phyloP scores from a whole-genome alignment of 2,797 vertebrate genomes.

The Arnoldichthys spilopterus region DNA sequence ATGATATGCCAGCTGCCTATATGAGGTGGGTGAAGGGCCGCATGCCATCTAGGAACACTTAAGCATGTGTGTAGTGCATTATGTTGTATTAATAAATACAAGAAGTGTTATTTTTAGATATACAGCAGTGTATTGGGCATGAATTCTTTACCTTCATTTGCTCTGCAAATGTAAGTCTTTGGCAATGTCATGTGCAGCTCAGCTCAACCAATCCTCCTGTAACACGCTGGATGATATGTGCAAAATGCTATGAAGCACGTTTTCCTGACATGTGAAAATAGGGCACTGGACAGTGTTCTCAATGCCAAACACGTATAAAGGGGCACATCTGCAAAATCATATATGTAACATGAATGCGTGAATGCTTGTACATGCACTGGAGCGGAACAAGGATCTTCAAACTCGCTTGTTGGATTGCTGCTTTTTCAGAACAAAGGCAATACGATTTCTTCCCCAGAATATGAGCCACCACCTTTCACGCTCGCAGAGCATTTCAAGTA shows the following conservation, averaged over 20 bases:
- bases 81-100: neutral
- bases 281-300: neutral
- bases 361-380: neutral
- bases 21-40: neutral
- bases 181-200: neutral
- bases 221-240: neutral
- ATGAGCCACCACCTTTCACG: neutral
- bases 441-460: neutral
- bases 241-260: too few species aligned
- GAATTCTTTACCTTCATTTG: neutral
- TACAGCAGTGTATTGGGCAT: neutral
- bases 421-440: neutral
- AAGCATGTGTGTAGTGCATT: constrained; percentile 17
- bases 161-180: neutral
- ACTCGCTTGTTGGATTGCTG: neutral
- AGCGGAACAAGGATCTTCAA: neutral
- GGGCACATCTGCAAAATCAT: neutral
- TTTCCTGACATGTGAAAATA: neutral
- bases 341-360: neutral
- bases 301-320: neutral
- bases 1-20: constrained; percentile 17
- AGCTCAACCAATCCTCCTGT: neutral
- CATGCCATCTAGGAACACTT: neutral
- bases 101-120: constrained; percentile 22
- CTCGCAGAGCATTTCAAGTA: neutral